These are phyloP conservation scores for Tachysurus vachellii DNA, from an alignment of 2,113 vertebrate genomes.

Conservation along the genomic window DNA sequence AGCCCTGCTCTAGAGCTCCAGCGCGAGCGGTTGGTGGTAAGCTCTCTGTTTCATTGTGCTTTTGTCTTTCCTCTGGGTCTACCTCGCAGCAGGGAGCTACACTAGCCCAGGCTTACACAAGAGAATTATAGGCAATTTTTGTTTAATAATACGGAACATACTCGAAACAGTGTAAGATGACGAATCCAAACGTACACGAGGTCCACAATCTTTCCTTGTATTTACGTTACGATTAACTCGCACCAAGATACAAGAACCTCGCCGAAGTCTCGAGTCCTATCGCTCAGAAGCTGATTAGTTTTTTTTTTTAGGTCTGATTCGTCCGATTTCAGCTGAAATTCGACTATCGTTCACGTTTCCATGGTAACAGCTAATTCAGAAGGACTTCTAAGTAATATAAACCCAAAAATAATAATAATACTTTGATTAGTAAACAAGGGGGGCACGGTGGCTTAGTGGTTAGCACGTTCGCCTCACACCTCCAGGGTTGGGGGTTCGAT, in stretches of 20 bases:
- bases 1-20: conserved; percentile 85
- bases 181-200: background rate
- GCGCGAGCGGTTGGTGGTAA: conserved; percentile 86
- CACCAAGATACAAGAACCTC: background rate
- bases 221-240: background rate
- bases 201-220: background rate
- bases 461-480: too few species aligned
- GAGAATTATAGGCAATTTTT: conserved; percentile 82
- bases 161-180: conserved; percentile 13
- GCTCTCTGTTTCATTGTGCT: conserved; percentile 88
- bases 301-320: background rate
- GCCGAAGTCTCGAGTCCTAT: background rate
- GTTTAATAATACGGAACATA: conserved; percentile 38
- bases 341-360: background rate
- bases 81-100: conserved; percentile 84
- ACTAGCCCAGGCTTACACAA: conserved; percentile 80
- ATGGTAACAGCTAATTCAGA: background rate
- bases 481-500: too few species aligned
- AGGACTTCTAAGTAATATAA: background rate
- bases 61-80: conserved; percentile 84
- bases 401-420: background rate
- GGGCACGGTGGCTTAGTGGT: too few species aligned
- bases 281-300: background rate
- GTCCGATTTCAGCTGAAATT: background rate
- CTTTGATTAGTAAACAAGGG: too few species aligned